A percentile compares a stretch with the other conserved stretches of the same genome.
Evolutionary conservation across 2,113 vertebrate genomes (phyloP).

Genomic region (Silurus meridionalis): DNA sequence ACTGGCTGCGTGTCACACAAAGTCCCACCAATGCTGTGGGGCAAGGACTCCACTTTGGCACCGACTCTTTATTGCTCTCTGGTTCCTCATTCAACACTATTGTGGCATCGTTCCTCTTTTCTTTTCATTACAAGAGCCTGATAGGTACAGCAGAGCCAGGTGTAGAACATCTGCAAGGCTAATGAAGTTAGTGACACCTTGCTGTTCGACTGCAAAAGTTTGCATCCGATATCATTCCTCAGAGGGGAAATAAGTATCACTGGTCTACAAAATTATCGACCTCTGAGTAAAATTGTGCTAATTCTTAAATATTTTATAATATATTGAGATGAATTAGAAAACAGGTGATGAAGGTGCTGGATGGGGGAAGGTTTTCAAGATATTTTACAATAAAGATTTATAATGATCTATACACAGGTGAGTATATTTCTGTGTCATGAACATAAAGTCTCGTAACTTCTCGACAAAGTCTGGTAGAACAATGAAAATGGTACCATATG

Average conservation of each 20-base stretch:
- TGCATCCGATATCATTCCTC: neutral
- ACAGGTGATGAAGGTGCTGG: too few relatives aligned
- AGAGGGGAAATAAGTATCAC: neutral
- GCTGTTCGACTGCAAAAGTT: neutral
- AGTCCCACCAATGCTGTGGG: neutral
- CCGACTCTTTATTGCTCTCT: constrained; percentile 9
- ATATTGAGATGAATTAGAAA: too few relatives aligned
- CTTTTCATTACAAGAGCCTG: neutral
- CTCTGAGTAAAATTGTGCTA: too few relatives aligned
- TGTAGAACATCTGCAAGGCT: neutral
- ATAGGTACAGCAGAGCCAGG: neutral
- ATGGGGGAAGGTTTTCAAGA: too few relatives aligned
- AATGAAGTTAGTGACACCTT: neutral
- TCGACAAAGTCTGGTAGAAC: too few relatives aligned
- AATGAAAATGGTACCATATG: too few relatives aligned
- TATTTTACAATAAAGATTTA: too few relatives aligned
- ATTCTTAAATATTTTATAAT: too few relatives aligned
- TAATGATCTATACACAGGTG: too few relatives aligned
- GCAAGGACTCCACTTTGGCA: constrained; percentile 2
- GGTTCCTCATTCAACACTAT: neutral
- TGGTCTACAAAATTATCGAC: too few relatives aligned
- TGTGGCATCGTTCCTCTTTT: neutral
- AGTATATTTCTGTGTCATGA: too few relatives aligned
- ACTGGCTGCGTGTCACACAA: neutral
- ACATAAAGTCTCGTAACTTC: too few relatives aligned